Percentiles rank a stretch among this genome's conserved stretches.
Conservation (phyloP, 2,888 invertebrate species). For the Prenolepis imparis region DNA sequence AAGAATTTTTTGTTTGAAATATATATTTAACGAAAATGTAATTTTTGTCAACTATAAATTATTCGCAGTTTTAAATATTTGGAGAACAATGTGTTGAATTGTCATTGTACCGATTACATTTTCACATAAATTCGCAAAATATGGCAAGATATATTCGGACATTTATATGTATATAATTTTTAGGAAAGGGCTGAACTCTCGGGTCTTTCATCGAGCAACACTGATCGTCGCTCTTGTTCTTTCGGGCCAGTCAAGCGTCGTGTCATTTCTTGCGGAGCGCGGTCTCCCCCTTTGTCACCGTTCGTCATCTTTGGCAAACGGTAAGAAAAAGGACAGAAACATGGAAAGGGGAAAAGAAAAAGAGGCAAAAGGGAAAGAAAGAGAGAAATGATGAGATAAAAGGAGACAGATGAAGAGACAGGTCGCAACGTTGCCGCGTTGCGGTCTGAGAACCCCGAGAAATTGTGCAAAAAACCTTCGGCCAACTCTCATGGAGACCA, state of each 20-base stretch:
- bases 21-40: not conserved
- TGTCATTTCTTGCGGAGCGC: slow-evolving; percentile 11
- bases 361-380: not conserved
- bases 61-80: not conserved
- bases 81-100: not conserved
- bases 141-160: not conserved
- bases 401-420: slow-evolving; percentile 53
- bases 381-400: slow-evolving; percentile 48
- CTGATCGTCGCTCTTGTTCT: not conserved
- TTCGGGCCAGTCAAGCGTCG: slow-evolving; percentile 16
- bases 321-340: slow-evolving; percentile 53
- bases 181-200: not conserved
- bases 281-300: slow-evolving; percentile 8
- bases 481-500: slow-evolving; percentile 71
- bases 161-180: not conserved
- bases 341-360: slow-evolving; percentile 55
- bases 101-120: not conserved
- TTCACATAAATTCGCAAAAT: not conserved
- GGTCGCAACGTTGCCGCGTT: slow-evolving; percentile 83
- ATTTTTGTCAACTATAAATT: not conserved
- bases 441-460: slow-evolving; percentile 74
- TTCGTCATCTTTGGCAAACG: slow-evolving; percentile 74
- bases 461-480: slow-evolving; percentile 82
- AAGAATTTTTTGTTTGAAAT: not conserved
- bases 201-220: not conserved